Conservation (phyloP, 2,888 invertebrate species). For the Diploptera punctata region DNA sequence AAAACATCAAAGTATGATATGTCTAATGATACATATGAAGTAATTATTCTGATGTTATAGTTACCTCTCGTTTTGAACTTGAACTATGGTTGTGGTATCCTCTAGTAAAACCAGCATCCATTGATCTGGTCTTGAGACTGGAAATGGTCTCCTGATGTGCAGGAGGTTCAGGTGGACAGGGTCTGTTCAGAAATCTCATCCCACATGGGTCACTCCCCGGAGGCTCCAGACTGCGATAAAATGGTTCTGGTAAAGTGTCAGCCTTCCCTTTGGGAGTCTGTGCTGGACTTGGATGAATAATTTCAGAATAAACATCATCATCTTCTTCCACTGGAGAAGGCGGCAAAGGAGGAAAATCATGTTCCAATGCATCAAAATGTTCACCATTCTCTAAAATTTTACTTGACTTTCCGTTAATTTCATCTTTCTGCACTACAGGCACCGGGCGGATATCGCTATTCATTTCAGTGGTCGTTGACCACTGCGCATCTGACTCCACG, state of each 20-base stretch:
- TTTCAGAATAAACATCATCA: conserved; percentile 76
- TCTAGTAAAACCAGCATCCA: conserved; percentile 79
- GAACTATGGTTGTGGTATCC: conserved; percentile 51
- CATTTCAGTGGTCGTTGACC: conserved; percentile 46
- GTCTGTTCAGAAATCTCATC: conserved; percentile 17
- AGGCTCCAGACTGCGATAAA: conserved; percentile 46
- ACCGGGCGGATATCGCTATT: conserved; percentile 43
- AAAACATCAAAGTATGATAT: too few species aligned
- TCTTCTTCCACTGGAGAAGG: conserved; percentile 85
- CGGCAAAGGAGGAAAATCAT: conserved; percentile 77
- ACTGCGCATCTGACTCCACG: conserved; percentile 44
- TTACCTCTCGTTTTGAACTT: conserved; percentile 56
- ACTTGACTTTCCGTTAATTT: neutral
- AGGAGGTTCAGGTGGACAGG: conserved; percentile 71
- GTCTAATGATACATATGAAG: neutral
- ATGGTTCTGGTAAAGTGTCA: conserved; percentile 47
- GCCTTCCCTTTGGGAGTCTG: conserved; percentile 45
- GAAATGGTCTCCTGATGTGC: conserved; percentile 68
- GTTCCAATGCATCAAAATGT: conserved; percentile 69
- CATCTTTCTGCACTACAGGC: conserved; percentile 36
- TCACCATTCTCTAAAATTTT: neutral
- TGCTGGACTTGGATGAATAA: conserved; percentile 57
- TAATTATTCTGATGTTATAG: conserved; percentile 14
- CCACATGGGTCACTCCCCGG: conserved; percentile 45
- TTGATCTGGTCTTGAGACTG: conserved; percentile 83